Percentiles rank a stretch among this genome's conserved stretches.
These are phyloP conservation scores for Hypocryptadius cinnamomeus DNA, from an alignment of 2,113 vertebrate genomes.

Conservation along the genomic window DNA sequence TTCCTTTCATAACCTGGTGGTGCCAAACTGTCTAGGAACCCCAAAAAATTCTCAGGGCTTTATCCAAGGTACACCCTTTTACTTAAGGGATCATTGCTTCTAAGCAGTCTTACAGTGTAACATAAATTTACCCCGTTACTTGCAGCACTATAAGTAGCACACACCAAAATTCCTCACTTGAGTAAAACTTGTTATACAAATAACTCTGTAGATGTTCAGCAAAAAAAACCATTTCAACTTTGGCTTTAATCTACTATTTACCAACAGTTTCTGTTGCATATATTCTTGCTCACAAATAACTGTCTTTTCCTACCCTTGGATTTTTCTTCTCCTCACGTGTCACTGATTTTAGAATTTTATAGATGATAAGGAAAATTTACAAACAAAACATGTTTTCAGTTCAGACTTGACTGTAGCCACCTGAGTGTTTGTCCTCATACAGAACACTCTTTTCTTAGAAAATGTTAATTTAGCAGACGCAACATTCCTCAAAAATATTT, in stretches of 20 bases:
- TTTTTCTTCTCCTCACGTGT: not conserved
- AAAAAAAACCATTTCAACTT: not conserved
- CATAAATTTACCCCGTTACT: not conserved
- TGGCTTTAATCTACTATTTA: not conserved
- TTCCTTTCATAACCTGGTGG: not conserved
- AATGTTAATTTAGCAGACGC: not conserved
- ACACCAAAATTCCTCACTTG: not conserved
- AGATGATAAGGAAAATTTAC: not conserved
- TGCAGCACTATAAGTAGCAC: not conserved
- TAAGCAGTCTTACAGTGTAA: not conserved
- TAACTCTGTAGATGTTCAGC: not conserved
- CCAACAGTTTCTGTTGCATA: not conserved
- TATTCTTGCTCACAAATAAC: not conserved
- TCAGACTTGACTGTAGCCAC: not conserved
- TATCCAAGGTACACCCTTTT: not conserved
- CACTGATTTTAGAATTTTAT: not conserved
- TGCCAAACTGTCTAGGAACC: not conserved
- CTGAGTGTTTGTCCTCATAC: not conserved
- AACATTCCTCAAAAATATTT: not conserved
- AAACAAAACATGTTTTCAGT: not conserved
- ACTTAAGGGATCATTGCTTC: not conserved
- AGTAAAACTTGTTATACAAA: not conserved
- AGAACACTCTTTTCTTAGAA: not conserved
- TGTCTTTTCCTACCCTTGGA: not conserved
- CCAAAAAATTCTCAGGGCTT: not conserved